These are phyloP conservation scores for Bettongia penicillata DNA, from an alignment of 2,113 vertebrate genomes.

Conservation along the genomic window DNA sequence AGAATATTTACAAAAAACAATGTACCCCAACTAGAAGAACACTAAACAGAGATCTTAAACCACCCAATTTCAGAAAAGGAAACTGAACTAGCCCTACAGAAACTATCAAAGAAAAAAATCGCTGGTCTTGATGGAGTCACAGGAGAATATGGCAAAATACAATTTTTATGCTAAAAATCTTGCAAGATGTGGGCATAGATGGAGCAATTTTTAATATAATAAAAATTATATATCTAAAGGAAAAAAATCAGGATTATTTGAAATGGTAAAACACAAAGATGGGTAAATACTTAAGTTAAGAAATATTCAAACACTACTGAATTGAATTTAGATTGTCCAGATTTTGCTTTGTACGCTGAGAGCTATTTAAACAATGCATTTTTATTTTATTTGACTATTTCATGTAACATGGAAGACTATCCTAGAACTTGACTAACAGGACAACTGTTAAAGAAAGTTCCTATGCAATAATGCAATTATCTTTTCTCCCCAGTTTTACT, in stretches of 20 bases:
- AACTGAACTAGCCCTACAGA: neutral
- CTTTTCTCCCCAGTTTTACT: slow-evolving; percentile 78
- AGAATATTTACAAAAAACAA: neutral
- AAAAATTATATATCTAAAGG: neutral
- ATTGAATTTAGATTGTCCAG: neutral
- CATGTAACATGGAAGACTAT: slow-evolving; percentile 39
- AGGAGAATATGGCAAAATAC: neutral
- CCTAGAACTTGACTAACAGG: slow-evolving; percentile 45
- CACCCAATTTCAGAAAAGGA: neutral
- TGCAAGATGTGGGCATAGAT: neutral
- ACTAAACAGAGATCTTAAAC: neutral
- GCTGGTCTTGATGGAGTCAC: neutral
- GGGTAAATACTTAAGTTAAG: neutral
- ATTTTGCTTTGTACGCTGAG: neutral
- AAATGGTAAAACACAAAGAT: neutral
- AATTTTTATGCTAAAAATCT: neutral
- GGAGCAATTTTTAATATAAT: neutral
- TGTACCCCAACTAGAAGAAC: neutral
- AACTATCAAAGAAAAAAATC: neutral
- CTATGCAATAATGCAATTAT: slow-evolving; percentile 29
- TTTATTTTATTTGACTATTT: neutral
- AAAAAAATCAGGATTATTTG: neutral
- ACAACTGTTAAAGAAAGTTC: slow-evolving; percentile 65
- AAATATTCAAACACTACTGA: neutral
- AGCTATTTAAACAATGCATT: neutral